Percentiles rank a stretch among this genome's conserved stretches.
Evolutionary conservation across 1,140 invertebrate genomes (phyloP).

Genomic region (Littorina saxatilis): DNA sequence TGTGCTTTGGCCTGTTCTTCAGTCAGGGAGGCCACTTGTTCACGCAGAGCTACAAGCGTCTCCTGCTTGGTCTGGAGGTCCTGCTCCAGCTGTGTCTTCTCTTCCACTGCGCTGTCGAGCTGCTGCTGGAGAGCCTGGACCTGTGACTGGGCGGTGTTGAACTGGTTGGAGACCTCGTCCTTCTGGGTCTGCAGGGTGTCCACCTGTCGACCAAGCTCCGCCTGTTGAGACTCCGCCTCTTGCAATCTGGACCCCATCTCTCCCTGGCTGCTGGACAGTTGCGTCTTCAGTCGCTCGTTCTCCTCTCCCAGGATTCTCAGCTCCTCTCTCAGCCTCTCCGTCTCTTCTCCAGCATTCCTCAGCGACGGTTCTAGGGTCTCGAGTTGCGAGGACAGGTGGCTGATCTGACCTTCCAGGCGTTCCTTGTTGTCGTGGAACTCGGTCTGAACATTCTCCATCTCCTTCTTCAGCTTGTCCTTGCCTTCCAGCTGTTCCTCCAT

Average conservation of each 20-base stretch:
- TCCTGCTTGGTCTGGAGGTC: slow-evolving; percentile 20
- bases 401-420: slow-evolving; percentile 40
- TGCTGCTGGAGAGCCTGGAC: slow-evolving; percentile 32
- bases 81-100: slow-evolving; percentile 14
- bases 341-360: slow-evolving; percentile 8
- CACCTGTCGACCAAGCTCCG: slow-evolving; percentile 27
- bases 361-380: slow-evolving; percentile 45
- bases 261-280: slow-evolving; percentile 30
- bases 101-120: not conserved
- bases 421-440: slow-evolving; percentile 40
- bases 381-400: slow-evolving; percentile 38
- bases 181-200: slow-evolving; percentile 43
- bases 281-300: slow-evolving; percentile 17
- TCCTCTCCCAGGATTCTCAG: slow-evolving; percentile 25
- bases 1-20: not conserved
- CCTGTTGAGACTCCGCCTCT: slow-evolving; percentile 34
- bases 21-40: slow-evolving; percentile 1
- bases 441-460: slow-evolving; percentile 46
- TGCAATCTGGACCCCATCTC: slow-evolving; percentile 31
- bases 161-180: slow-evolving; percentile 26
- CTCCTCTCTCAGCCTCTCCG: slow-evolving; percentile 39
- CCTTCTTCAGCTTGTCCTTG: slow-evolving; percentile 47
- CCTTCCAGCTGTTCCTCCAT: slow-evolving; percentile 39
- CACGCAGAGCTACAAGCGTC: not conserved
- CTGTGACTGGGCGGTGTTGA: slow-evolving; percentile 39